Base-by-base conservation (phyloP, 2,113 vertebrate genomes). In the Seriola quinqueradiata region DNA sequence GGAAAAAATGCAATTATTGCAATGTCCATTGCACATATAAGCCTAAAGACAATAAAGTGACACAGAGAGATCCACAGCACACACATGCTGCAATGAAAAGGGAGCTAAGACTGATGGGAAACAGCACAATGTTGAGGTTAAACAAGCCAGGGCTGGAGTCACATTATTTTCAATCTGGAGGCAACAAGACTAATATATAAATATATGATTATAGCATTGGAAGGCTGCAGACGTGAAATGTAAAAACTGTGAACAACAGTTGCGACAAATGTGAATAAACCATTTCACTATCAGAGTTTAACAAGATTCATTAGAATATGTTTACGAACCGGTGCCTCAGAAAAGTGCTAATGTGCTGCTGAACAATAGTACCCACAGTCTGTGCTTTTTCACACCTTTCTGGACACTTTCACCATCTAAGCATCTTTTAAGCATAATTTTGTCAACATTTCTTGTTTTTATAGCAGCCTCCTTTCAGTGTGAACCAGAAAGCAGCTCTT, bases 1-100 rank as follows among this genome's bases (percentile, higher is more conserved):
- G 7, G 42, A 48, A 69, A 19, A 25, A 57, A 81, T 68, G 48
- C 65, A 75, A 89, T 42, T 70, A 74, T 40, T 52, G 64, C 67
- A 25, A 78, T 71, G 36, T 82, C 57, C 70, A 61, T 40, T 14
- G 64, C 38, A 40, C 70, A 82, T 36, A 38, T 11, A 58, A 71
- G 71, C 12, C 72, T 28, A 40, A 50, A 64, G 58, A 78, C 74
- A 68, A 48, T 61, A 8, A 77, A 48, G 71, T 69, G 58, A 76
- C 65, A 57, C 38, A 36, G 52, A 50, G 46, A 21, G 2, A 25
- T 75, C 14, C 25, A 60, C 23, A 66, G 67, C 38, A 44, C 12
- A 34, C 28, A 59, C 12, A 58, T 4, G 19, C 38, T 12, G 21
- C n/a, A 44, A 55, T 16, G 34, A 66, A 72, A 58, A 11, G 14